Conservation (phyloP, 2,113 vertebrate species). For the Butastur rufipennis region DNA sequence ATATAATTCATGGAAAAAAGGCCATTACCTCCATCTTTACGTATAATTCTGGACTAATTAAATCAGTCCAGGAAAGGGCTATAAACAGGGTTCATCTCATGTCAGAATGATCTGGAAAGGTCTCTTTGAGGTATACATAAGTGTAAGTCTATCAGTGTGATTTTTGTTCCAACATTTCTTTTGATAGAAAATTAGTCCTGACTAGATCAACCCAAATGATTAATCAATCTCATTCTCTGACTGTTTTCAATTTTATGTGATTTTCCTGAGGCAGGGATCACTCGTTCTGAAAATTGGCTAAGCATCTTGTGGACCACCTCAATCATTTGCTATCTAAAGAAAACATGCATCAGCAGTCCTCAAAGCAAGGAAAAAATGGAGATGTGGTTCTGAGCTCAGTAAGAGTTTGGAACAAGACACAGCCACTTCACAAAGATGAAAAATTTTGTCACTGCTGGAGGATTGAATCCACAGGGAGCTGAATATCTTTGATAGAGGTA, state of each 20-base stretch:
- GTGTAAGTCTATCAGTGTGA: background rate
- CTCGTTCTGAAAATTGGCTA: slow-evolving; percentile 16
- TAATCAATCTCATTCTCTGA: background rate
- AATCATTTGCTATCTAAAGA: background rate
- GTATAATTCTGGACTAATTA: background rate
- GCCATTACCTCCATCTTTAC: background rate
- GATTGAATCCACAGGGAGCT: background rate
- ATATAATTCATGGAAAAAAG: background rate
- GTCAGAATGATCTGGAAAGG: background rate
- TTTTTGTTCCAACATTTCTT: background rate
- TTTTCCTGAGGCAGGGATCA: slow-evolving; percentile 19
- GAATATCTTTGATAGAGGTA: background rate
- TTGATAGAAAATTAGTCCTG: background rate
- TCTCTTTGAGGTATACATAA: background rate
- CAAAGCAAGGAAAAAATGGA: background rate
- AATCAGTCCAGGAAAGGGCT: background rate
- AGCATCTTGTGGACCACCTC: background rate
- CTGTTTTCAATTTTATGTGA: background rate
- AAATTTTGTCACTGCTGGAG: background rate
- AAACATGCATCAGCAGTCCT: background rate
- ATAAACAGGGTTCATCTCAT: background rate
- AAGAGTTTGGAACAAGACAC: background rate
- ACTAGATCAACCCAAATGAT: background rate
- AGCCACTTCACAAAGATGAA: background rate
- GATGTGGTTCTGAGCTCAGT: background rate